Percentiles rank a stretch among this genome's conserved stretches.
Conservation (phyloP, 2,797 vertebrate species). For the Pipistrellus pipistrellus region DNA sequence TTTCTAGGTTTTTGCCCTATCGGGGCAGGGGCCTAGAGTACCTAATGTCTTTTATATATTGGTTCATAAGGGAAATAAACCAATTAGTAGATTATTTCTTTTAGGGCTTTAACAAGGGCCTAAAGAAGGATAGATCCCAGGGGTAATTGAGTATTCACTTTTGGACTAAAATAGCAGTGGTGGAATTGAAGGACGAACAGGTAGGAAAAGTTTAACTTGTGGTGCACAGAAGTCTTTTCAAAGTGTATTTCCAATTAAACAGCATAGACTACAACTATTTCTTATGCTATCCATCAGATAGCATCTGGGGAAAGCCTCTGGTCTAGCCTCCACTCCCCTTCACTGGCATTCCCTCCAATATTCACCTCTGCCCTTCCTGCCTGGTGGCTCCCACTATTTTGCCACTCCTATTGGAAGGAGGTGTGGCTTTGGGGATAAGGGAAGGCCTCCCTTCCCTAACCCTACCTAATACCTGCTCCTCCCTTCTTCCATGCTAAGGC, state of each 20-base stretch:
- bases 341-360: background rate
- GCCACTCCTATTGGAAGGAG: background rate
- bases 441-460: background rate
- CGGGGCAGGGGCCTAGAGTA: background rate
- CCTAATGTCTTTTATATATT: background rate
- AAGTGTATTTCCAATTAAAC: background rate
- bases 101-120: background rate
- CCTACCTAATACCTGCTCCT: background rate
- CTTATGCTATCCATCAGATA: background rate
- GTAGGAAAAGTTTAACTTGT: background rate
- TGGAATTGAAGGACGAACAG: background rate
- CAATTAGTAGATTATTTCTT: background rate
- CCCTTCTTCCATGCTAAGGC: background rate
- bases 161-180: background rate
- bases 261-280: background rate
- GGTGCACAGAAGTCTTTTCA: background rate
- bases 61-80: background rate
- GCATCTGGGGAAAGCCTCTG: background rate
- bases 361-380: background rate
- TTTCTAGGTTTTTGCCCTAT: background rate
- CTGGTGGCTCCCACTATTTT: background rate
- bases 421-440: background rate
- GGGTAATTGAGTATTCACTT: background rate
- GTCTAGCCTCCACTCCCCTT: background rate
- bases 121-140: background rate